These are phyloP conservation scores for Orussus abietinus DNA, from an alignment of 1,140 invertebrate genomes.

Conservation along the genomic window DNA sequence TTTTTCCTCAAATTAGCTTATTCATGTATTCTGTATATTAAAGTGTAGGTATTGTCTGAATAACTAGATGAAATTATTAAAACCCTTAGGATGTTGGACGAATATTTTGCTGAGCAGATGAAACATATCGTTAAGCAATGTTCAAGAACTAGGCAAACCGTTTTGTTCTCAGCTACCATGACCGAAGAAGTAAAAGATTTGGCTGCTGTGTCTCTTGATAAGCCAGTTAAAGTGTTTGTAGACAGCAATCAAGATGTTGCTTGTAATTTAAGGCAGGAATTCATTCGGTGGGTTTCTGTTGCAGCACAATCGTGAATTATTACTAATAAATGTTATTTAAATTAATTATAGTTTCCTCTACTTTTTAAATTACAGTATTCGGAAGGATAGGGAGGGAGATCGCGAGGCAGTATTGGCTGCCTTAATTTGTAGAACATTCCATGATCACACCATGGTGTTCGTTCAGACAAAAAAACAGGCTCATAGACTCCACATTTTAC, in stretches of 20 bases:
- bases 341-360: neutral
- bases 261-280: conserved; percentile 93
- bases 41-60: neutral
- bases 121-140: conserved; percentile 93
- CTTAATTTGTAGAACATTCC: conserved; percentile 89
- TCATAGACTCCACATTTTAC: conserved; percentile 84
- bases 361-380: conserved; percentile 56
- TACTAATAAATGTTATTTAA: conserved; percentile 11
- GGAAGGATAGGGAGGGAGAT: conserved; percentile 78
- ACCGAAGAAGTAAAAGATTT: conserved; percentile 94
- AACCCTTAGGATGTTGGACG: conserved; percentile 86
- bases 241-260: conserved; percentile 96
- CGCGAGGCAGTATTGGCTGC: conserved; percentile 88
- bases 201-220: conserved; percentile 83
- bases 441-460: conserved; percentile 90
- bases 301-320: neutral
- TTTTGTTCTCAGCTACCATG: conserved; percentile 99
- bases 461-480: conserved; percentile 94
- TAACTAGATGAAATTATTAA: neutral
- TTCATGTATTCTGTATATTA: conserved; percentile 9
- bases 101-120: conserved; percentile 98
- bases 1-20: conserved; percentile 2
- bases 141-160: conserved; percentile 88
- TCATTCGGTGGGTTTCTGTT: conserved; percentile 66
- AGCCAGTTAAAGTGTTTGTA: conserved; percentile 91